Conservation (phyloP, 2,888 invertebrate genomes). For the Strigamia transsilvanica region DNA sequence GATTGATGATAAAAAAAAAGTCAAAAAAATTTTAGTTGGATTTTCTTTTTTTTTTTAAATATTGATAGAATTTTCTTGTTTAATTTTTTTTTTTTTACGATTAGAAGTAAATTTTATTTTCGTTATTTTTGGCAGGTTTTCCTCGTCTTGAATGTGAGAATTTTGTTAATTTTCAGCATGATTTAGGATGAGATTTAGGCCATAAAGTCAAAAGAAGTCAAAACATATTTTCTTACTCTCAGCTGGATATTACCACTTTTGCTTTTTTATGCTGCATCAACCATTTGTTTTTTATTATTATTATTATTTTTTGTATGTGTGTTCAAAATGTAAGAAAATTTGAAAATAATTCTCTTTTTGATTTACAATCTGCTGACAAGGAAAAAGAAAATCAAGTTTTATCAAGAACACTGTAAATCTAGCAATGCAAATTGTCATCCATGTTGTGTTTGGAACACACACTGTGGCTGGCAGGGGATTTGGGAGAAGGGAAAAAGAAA, state of each 20-base stretch:
- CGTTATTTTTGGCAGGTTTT: background rate
- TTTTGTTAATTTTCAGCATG: constrained; percentile 9
- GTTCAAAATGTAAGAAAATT: constrained; percentile 33
- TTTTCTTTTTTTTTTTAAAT: background rate
- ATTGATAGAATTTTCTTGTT: background rate
- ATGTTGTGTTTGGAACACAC: constrained; percentile 13
- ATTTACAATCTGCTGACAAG: constrained; percentile 34
- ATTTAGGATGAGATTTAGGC: constrained; percentile 37
- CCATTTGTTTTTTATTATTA: background rate
- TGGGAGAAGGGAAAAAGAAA: constrained; percentile 9
- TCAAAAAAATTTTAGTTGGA: constrained; percentile 12
- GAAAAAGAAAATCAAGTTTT: constrained; percentile 20
- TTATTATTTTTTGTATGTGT: background rate
- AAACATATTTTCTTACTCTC: constrained; percentile 35
- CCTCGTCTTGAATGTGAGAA: background rate
- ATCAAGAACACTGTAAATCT: constrained; percentile 44
- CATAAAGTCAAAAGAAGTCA: constrained; percentile 39
- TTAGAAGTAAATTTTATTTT: constrained; percentile 11
- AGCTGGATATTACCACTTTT: constrained; percentile 47
- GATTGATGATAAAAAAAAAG: constrained; percentile 35
- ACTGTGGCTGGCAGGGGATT: constrained; percentile 46
- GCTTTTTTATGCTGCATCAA: constrained; percentile 1
- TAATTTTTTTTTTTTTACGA: background rate
- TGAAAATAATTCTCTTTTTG: constrained; percentile 39
- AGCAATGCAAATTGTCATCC: constrained; percentile 46